phyloP scores from a whole-genome alignment of 2,113 vertebrate species.

The Thunnus thynnus region DNA sequence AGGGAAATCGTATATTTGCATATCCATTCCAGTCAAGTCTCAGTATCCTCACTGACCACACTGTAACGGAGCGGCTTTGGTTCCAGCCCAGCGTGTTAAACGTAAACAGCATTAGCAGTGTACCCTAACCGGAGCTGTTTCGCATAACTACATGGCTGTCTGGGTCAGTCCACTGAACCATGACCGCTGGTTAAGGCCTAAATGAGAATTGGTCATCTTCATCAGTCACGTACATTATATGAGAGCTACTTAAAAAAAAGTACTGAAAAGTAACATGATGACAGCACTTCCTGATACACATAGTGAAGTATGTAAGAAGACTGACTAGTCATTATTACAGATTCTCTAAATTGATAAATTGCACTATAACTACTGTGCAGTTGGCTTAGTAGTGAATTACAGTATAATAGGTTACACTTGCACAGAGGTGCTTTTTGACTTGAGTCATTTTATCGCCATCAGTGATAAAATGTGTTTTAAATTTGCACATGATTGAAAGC shows the following conservation, averaged over 20 bases:
- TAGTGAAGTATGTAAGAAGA: too few relatives aligned
- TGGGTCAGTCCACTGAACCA: constrained; percentile 64
- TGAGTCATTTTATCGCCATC: background rate
- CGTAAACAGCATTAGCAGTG: constrained; percentile 76
- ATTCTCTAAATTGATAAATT: background rate
- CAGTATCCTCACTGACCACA: constrained; percentile 52
- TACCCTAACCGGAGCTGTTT: constrained; percentile 72
- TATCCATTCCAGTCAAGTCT: constrained; percentile 20
- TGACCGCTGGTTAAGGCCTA: constrained; percentile 27
- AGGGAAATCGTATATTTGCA: constrained; percentile 19
- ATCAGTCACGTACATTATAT: background rate
- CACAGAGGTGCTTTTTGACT: background rate
- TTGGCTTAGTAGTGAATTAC: background rate
- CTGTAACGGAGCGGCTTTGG: constrained; percentile 32
- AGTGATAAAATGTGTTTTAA: constrained; percentile 7
- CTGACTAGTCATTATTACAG: background rate
- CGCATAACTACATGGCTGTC: constrained; percentile 70
- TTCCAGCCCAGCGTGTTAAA: constrained; percentile 62
- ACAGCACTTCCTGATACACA: background rate
- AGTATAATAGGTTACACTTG: background rate
- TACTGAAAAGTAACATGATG: background rate
- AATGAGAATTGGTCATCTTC: constrained; percentile 17
- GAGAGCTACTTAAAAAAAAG: constrained; percentile 16
- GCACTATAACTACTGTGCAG: too few relatives aligned
- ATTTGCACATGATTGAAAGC: background rate